Conservation (phyloP, 2,797 vertebrate genomes). For the Orientallactaga sibirica region DNA sequence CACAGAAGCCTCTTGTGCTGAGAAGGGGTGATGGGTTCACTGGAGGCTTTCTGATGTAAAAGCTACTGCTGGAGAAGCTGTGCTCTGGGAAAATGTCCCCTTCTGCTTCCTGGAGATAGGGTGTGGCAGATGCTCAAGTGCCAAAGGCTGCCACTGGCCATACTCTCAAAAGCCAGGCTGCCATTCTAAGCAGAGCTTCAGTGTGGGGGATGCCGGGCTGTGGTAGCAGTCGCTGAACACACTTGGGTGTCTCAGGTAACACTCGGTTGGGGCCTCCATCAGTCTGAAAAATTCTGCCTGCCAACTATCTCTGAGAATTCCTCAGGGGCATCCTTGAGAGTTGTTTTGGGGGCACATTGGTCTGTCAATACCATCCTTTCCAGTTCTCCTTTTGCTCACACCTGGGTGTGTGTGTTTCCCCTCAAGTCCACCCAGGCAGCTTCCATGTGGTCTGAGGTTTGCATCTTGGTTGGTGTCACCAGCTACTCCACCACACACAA, state of each 20-base stretch:
- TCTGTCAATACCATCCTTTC: neutral
- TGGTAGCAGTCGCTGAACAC: neutral
- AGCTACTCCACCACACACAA: too few relatives aligned
- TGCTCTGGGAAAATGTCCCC: neutral
- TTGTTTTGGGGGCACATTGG: neutral
- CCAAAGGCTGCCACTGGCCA: too few relatives aligned
- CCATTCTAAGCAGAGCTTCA: neutral
- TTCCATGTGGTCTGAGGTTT: neutral
- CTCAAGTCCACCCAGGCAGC: too few relatives aligned
- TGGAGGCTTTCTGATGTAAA: neutral
- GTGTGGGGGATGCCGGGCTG: neutral
- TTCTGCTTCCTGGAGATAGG: neutral
- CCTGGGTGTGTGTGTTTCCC: too few relatives aligned
- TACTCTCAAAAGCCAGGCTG: neutral
- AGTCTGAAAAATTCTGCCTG: neutral
- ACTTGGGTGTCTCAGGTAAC: neutral
- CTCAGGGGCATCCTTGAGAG: accelerated
- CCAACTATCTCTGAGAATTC: neutral
- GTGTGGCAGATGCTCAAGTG: neutral
- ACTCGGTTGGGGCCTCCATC: neutral
- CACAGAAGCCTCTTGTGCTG: neutral
- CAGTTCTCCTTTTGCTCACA: neutral
- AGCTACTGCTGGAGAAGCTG: accelerated
- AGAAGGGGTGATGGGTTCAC: neutral
- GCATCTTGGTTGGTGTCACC: neutral